Conservation (phyloP, 2,888 invertebrate genomes). For the Cosmia pyralina region DNA sequence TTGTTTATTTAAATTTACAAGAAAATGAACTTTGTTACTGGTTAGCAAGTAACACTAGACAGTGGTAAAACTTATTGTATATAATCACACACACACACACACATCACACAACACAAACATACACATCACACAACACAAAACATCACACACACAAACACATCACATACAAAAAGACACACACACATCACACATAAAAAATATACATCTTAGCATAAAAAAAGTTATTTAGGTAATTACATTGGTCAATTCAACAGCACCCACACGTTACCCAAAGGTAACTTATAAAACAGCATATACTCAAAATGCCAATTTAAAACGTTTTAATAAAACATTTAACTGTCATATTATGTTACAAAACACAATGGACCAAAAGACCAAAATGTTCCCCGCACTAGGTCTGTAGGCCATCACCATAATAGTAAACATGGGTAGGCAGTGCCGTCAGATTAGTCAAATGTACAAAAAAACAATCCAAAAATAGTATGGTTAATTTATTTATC, state of each 20-base stretch:
- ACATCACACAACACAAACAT: no score
- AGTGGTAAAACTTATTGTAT: no score
- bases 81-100: no score
- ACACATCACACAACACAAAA: no score
- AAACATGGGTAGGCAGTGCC: conserved; percentile 34
- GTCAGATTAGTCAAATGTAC: conserved; percentile 4
- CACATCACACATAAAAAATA: no score
- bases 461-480: conserved; percentile 11
- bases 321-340: conserved; percentile 5
- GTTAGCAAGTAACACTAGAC: neutral
- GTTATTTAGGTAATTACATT: no score
- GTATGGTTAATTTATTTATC: neutral
- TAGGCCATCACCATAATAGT: conserved; percentile 51
- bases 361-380: conserved; percentile 18
- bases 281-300: neutral
- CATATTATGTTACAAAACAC: conserved; percentile 14
- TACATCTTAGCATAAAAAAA: no score
- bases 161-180: no score
- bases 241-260: neutral
- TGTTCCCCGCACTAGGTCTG: conserved; percentile 37
- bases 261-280: neutral
- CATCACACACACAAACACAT: no score
- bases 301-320: neutral
- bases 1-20: neutral
- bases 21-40: neutral